Percentiles rank a stretch among this genome's conserved stretches.
Evolutionary conservation across 2,888 invertebrate species (phyloP).

Genomic region (Lasioglossum zephyrum): DNA sequence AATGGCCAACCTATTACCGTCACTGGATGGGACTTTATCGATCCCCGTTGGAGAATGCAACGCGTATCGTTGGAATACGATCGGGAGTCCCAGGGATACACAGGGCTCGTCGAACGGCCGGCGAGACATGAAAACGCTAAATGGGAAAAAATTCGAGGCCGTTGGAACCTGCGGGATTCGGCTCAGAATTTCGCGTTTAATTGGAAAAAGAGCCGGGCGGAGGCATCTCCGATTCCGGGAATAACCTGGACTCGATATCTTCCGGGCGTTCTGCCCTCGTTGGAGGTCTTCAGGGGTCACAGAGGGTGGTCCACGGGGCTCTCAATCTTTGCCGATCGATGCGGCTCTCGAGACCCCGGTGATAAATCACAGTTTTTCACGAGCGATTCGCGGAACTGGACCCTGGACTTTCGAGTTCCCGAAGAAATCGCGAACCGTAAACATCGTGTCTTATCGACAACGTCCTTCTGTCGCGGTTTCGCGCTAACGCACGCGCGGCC

Average conservation of each 20-base stretch:
- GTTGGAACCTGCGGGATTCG: background rate
- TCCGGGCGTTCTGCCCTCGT: background rate
- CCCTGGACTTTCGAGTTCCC: background rate
- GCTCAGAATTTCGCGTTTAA: slow-evolving; percentile 65
- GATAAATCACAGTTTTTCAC: slow-evolving; percentile 64
- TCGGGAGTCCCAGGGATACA: slow-evolving; percentile 36
- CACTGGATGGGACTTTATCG: slow-evolving; percentile 71
- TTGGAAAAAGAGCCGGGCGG: slow-evolving; percentile 56
- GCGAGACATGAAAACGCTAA: slow-evolving; percentile 69
- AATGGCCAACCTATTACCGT: slow-evolving; percentile 57
- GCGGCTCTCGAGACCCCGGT: slow-evolving; percentile 30
- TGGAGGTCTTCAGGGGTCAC: background rate
- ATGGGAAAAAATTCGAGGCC: slow-evolving; percentile 63
- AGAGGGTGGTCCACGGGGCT: background rate
- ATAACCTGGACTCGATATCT: slow-evolving; percentile 54
- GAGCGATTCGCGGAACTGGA: slow-evolving; percentile 5
- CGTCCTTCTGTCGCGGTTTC: background rate
- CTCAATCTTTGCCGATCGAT: slow-evolving; percentile 52
- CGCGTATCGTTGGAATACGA: slow-evolving; percentile 55
- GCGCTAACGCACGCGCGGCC: background rate
- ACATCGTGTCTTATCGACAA: background rate
- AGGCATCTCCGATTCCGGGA: background rate
- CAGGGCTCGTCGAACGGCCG: slow-evolving; percentile 62
- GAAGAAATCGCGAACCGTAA: background rate
- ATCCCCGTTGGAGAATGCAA: slow-evolving; percentile 69